A percentile compares a stretch with the other conserved stretches of the same genome.
These are phyloP conservation scores for Apogon talboti DNA, from an alignment of 2,797 vertebrate species.

Conservation along the genomic window DNA sequence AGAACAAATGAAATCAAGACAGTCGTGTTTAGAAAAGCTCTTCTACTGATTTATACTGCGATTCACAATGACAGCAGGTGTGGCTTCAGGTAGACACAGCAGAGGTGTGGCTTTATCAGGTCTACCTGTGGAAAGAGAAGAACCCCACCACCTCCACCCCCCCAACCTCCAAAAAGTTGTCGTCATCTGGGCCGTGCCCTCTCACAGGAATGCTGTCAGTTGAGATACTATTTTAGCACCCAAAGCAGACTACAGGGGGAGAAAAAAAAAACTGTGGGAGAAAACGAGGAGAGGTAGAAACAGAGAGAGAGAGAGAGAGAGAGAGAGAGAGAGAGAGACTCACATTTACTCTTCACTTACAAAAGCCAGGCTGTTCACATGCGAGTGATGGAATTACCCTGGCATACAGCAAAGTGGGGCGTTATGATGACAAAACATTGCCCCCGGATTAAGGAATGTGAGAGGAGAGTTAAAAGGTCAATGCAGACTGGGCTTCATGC, in stretches of 20 bases:
- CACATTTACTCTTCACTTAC: slow-evolving; percentile 45
- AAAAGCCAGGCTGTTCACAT: slow-evolving; percentile 59
- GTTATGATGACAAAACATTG: slow-evolving; percentile 69
- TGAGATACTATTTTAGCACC: slow-evolving; percentile 74
- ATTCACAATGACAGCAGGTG: slow-evolving; percentile 29
- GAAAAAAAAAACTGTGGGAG: slow-evolving; percentile 16
- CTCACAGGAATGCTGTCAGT: slow-evolving; percentile 78
- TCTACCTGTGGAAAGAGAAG: slow-evolving; percentile 45
- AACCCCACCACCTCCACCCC: slow-evolving; percentile 26
- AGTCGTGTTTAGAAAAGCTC: not conserved
- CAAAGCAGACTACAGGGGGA: slow-evolving; percentile 39
- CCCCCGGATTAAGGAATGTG: slow-evolving; percentile 71
- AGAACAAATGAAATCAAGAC: not conserved
- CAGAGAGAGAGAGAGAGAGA: slow-evolving; percentile 35
- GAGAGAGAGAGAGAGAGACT: slow-evolving; percentile 26
- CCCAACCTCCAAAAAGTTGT: slow-evolving; percentile 50
- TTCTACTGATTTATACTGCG: not conserved
- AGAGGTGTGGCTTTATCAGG: slow-evolving; percentile 58
- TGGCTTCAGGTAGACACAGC: slow-evolving; percentile 31
- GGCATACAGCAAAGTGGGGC: slow-evolving; percentile 51
- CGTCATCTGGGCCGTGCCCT: slow-evolving; percentile 72
- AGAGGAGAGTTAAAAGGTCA: slow-evolving; percentile 73
- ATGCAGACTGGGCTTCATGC: slow-evolving; percentile 34
- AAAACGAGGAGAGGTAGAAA: slow-evolving; percentile 37
- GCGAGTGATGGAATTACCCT: slow-evolving; percentile 71